Evolutionary conservation across 2,888 invertebrate species (phyloP), one percentile per base, ranked within the genome.

Genomic region (Conus canariensis): DNA sequence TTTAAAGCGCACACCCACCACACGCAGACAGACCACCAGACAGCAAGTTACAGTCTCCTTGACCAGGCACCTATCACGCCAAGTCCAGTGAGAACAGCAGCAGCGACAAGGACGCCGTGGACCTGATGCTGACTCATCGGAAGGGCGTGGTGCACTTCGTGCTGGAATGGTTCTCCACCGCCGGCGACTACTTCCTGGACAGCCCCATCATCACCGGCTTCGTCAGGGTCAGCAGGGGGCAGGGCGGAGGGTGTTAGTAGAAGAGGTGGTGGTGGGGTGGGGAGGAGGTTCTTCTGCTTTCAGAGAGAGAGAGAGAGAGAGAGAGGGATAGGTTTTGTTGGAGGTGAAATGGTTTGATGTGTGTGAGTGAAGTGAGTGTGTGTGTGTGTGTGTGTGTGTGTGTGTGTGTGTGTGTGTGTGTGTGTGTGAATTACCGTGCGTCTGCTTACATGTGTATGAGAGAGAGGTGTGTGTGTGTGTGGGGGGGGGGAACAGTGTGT

Each of bases 131-230:
- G 90, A 94, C 94, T 90, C 97, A 97, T 95, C 98, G 98, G 96
- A 97, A 97, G 93, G 97, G 98, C 91, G 98, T 98, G 22, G 97
- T 98, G 85, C 97, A 97, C 93, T 98, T 98, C 96, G 97, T 98
- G 88, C 97, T 97, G 94, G 97, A 97, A 94, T 98, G 98, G 98
- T 97, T 97, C 83, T 97, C 97, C 92, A 97, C 98, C 7, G 97
- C 98, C 88, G 97, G 97, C 9, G 97, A 98, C 94, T 97, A 98
- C 5, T 98, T 98, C 92, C 98, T 98, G 94, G 97, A 98, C 94
- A 98, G 98, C 95, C 97, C 97, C 30, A 97, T 97, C 67, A 97
- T 98, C 56, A 97, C 97, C 94, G 97, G 97, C 93, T 98, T 98
- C 95, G 97, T 98, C 82, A 98, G 98, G 97, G 97, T 97, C 95